phyloP scores from a whole-genome alignment of 2,113 vertebrate species.

The Amia ocellicauda region DNA sequence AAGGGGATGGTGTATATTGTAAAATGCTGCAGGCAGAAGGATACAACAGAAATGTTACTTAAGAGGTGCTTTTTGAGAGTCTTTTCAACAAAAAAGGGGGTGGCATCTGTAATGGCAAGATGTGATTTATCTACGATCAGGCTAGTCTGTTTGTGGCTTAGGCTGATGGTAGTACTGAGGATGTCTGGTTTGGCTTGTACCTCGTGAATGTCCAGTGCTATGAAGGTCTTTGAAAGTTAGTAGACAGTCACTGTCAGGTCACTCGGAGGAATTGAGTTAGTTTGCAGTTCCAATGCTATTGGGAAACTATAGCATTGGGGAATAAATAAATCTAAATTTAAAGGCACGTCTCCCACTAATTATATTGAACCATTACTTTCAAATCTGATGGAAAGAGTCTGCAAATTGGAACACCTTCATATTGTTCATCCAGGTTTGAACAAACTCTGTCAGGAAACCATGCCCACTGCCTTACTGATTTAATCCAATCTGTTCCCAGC shows the following conservation, averaged over 20 bases:
- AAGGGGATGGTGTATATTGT: too few relatives aligned
- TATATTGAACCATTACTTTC: neutral
- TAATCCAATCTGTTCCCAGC: slow-evolving; percentile 50
- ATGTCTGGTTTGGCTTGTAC: neutral
- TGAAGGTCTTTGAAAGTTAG: neutral
- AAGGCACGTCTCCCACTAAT: too few relatives aligned
- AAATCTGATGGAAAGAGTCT: neutral
- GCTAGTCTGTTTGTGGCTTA: neutral
- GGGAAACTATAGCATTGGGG: too few relatives aligned
- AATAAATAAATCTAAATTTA: too few relatives aligned
- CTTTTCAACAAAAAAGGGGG: slow-evolving; percentile 6
- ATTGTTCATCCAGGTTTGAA: slow-evolving; percentile 21
- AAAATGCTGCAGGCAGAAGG: neutral
- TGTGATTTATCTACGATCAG: neutral
- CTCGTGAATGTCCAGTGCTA: neutral
- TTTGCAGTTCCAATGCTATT: too few relatives aligned
- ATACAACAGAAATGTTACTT: neutral
- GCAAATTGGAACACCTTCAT: neutral
- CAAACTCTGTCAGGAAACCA: slow-evolving; percentile 40
- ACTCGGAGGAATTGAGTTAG: too few relatives aligned
- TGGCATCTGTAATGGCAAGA: neutral
- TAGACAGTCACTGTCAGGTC: too few relatives aligned
- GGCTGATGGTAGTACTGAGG: neutral
- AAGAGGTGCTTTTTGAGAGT: neutral
- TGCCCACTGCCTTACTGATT: slow-evolving; percentile 62